Evolutionary conservation across 2,113 vertebrate species (phyloP), one percentile per base, ranked within the genome.

Genomic region (Ictidomys tridecemlineatus): DNA sequence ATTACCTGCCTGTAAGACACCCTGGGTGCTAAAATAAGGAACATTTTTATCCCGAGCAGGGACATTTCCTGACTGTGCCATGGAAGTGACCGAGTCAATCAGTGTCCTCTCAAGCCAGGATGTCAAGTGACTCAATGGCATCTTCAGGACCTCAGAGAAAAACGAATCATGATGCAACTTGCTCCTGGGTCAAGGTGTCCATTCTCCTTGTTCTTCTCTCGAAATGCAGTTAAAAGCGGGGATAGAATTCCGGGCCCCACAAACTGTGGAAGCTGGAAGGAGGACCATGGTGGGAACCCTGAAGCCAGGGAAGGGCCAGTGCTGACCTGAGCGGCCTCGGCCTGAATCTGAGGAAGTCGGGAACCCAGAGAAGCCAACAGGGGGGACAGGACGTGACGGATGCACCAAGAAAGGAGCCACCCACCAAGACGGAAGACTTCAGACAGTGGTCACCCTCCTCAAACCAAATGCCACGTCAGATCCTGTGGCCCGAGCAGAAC

Each of bases 261-360:
- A 2, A 11, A 24, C 1, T 32, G 32, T 17, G 63, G 24, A 58
- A n/a, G 3, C 0, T 11, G 8, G 28, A 9, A 10, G 28, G 26
- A 82, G 6, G 76, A 4, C 51, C 42, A 3, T 2, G 67, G 2
- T 2, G 0, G 51, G 39, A 45, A 1, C 10, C 2, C 16, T 5
- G 39, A 8, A 14, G 4, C 4, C 16, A 13, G 18, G 67, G 24
- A 9, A 4, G 1, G 0, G 56, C 30, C 1, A 0, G 7, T 4
- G 8, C 5, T 53, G n/a, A 42, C 0, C 5, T 45, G 17, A 4
- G 18, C 13, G 8, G 12, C 32, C 28, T 13, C 39, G 7, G 56
- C 6, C 4, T 53, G 17, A 7, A 20, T 53, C 63, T 9, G 1
- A 77, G 63, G 67, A 37, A 34, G 13, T n/a, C 34, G 13, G 70